phyloP scores from a whole-genome alignment of 2,888 invertebrate genomes.

The Tineola bisselliella region DNA sequence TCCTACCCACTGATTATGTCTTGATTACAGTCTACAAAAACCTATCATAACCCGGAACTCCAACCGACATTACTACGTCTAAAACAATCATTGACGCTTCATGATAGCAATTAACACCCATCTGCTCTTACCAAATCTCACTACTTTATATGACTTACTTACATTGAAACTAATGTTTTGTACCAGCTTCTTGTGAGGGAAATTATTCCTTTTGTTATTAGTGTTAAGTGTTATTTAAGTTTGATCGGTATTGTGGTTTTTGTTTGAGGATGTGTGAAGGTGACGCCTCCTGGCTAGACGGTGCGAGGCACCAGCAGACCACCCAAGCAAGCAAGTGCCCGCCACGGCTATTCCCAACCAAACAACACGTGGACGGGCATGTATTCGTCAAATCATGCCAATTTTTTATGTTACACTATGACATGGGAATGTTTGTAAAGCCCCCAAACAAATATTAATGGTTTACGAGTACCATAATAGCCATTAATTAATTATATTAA shows the following conservation, averaged over 20 bases:
- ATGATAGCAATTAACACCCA: slow-evolving; percentile 66
- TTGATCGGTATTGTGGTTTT: slow-evolving; percentile 19
- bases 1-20: slow-evolving; percentile 56
- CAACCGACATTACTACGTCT: slow-evolving; percentile 54
- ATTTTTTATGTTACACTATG: slow-evolving; percentile 13
- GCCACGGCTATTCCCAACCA: slow-evolving; percentile 30
- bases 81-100: slow-evolving; percentile 63
- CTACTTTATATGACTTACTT: slow-evolving; percentile 31
- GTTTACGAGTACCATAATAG: neutral
- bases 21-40: slow-evolving; percentile 65
- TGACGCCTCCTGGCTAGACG: slow-evolving; percentile 36
- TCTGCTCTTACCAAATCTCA: slow-evolving; percentile 55
- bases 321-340: slow-evolving; percentile 56
- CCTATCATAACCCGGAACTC: slow-evolving; percentile 60
- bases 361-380: slow-evolving; percentile 30
- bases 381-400: slow-evolving; percentile 22
- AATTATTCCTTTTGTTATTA: slow-evolving; percentile 27
- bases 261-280: slow-evolving; percentile 50
- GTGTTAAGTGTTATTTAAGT: slow-evolving; percentile 24
- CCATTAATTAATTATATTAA: neutral
- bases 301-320: slow-evolving; percentile 39
- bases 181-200: slow-evolving; percentile 18
- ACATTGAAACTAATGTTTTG: neutral
- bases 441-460: neutral
- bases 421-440: slow-evolving; percentile 8